Percentiles rank a stretch among this genome's conserved stretches.
Evolutionary conservation across 2,888 invertebrate genomes (phyloP).

Genomic region (Oeneis ivallda): DNA sequence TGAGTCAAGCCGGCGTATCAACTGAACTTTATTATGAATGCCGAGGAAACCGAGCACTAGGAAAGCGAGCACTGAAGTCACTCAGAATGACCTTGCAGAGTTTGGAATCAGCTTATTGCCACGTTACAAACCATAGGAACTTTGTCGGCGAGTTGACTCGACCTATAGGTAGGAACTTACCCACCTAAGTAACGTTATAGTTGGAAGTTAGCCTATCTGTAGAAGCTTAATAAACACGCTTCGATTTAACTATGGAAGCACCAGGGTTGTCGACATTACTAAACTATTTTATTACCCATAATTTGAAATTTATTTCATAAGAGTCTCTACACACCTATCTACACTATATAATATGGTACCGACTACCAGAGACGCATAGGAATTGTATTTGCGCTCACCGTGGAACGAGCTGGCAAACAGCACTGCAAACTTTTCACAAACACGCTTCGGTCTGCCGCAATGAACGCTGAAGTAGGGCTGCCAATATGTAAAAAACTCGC

Average conservation of each 20-base stretch:
- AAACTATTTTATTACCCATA: not conserved
- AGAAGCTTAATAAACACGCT: not conserved
- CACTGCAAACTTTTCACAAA: conserved; percentile 61
- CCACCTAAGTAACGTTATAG: not conserved
- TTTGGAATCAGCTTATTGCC: no score
- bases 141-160: not conserved
- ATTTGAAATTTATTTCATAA: not conserved
- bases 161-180: not conserved
- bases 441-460: conserved; percentile 49
- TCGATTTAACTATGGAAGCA: conserved; percentile 2
- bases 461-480: conserved; percentile 8
- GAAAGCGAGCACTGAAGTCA: no score
- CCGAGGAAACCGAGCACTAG: no score
- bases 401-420: conserved; percentile 61
- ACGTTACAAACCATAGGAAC: no score
- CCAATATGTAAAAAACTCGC: not conserved
- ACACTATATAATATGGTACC: not conserved
- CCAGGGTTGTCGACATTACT: conserved; percentile 29
- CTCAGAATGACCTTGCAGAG: no score
- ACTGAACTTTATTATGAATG: no score
- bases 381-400: conserved; percentile 35
- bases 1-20: no score
- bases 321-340: not conserved
- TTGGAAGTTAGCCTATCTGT: not conserved
- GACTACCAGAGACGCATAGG: not conserved